Conservation (phyloP, 2,888 invertebrate genomes). For the Drosophila phalerata region DNA sequence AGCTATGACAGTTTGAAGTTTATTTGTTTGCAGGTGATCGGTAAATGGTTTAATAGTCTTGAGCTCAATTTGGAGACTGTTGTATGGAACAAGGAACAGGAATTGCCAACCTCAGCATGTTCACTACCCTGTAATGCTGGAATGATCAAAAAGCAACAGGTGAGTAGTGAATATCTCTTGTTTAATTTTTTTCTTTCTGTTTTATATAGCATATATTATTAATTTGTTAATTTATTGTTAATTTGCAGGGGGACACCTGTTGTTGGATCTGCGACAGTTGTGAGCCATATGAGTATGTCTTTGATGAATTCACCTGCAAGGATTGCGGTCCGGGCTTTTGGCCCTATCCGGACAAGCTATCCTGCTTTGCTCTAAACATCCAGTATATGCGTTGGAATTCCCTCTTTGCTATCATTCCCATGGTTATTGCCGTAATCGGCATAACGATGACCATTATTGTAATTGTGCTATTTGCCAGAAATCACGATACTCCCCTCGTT, state of each 20-base stretch:
- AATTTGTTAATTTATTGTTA: no score
- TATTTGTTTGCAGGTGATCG: slow-evolving; percentile 86
- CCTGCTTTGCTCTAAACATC: slow-evolving; percentile 88
- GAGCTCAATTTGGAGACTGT: slow-evolving; percentile 85
- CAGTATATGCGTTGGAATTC: slow-evolving; percentile 89
- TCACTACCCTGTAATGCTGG: slow-evolving; percentile 89
- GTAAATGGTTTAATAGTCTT: slow-evolving; percentile 88
- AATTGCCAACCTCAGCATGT: slow-evolving; percentile 89
- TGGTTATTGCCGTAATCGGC: slow-evolving; percentile 88
- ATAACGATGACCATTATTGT: slow-evolving; percentile 88
- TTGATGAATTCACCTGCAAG: slow-evolving; percentile 88
- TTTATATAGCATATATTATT: not conserved
- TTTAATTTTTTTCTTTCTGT: not conserved
- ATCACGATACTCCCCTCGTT: slow-evolving; percentile 90
- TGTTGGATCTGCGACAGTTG: slow-evolving; percentile 93
- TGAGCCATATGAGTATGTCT: slow-evolving; percentile 89
- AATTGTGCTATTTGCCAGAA: slow-evolving; percentile 88
- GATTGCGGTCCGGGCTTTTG: slow-evolving; percentile 89
- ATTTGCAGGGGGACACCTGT: slow-evolving; percentile 88
- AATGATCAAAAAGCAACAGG: slow-evolving; percentile 89
- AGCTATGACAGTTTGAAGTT: no score
- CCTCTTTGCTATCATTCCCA: slow-evolving; percentile 88
- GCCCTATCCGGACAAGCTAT: slow-evolving; percentile 88
- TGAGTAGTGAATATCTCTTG: slow-evolving; percentile 44
- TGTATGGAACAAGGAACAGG: slow-evolving; percentile 87